Base-by-base conservation (phyloP, 2,888 invertebrate species). In the Drosophila paramelanica region DNA sequence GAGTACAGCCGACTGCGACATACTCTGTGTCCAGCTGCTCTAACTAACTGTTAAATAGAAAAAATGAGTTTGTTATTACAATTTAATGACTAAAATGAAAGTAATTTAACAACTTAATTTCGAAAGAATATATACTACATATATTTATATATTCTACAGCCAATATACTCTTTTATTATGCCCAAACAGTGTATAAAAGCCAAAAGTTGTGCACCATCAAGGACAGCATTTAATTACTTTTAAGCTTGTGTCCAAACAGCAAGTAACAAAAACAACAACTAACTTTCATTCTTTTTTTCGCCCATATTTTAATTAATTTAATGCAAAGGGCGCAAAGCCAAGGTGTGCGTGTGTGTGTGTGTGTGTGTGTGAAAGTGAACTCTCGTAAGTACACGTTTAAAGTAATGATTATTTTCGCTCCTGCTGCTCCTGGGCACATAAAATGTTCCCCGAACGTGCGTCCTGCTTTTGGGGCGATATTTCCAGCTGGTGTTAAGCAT, bases 241-340 rank as follows among this genome's bases (percentile, higher is more conserved):
- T 31, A 47, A 62, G 59, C 31, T 36, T 38, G 23, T 45, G 14
- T 25, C 13, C 51, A 13, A 27, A 31, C 38, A 59, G 17, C 45
- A 41, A 57, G 56, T 23, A 25, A 46, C 38, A 56, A 39, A 39
- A 13, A 47, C 11, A 42, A 36, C 41, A 14, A 1, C 3, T 2
- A 33, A 3, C 10, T 41, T 41, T 49, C 10, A 17, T 17, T 17
- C 17, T 23, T 10, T 25, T 17, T 25, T 23, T 42, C 31, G 60
- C 41, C 41, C 17, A 49, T 23, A 59, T 78, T 81, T 80, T 74
- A 78, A 82, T 82, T 81, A 82, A 73, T 73, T 70, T 78, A 82
- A 81, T 81, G 82, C 58, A 75, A 13, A 17, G 14, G 42, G 45
- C 13, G 52, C 20, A 3, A 36, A n/a, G 13, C 1, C 14, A 43